Base-by-base conservation (phyloP, 2,888 invertebrate species). In the Drosophila demipolita region DNA sequence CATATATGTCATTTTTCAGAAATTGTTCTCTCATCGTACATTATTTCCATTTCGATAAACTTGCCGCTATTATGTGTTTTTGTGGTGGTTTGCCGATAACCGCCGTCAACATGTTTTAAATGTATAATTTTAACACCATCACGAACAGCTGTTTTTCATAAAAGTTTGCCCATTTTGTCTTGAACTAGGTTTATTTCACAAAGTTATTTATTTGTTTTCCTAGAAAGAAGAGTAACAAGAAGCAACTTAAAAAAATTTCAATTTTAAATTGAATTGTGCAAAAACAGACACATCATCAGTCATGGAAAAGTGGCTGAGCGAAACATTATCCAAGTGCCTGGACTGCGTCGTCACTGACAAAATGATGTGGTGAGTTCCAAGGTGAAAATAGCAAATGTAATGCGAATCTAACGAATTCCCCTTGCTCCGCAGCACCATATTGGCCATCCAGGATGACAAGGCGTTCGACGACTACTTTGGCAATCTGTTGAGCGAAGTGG, bases 381-480 rank as follows among this genome's bases (percentile, higher is more conserved):
- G 23, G 23, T 8, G 20, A 23, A 45, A 26, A 45, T 12, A 45
- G 8, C 23, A 7, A 9, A 15, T 9, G 7, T 0, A 12, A 5
- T 11, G 6, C 38, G 5, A 20, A 45, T 35, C 12, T 20, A 17
- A 50, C 1, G 1, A 0, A 26, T 15, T n/a, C 0, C 17, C 5
- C 17, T 23, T 65, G n/a, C 20, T 52, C 40, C 15, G 8, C 59
- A 97, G 97, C 40, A 96, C 96, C 82, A 95, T 98, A 40, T 90
- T 95, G 69, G 94, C 95, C 20, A 96, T 98, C 81, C 94, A 96
- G 84, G 95, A 95, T 87, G 95, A 95, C 64, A 93, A 94, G 68
- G 97, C 97, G 86, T 94, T 97, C 55, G 96, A 96, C 82, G 96
- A 97, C 69, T 97, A 97, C 87, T 95, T 97, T 93, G 95, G 94